Conservation (phyloP, 1,140 invertebrate genomes). For the Drosophila seguyi region DNA sequence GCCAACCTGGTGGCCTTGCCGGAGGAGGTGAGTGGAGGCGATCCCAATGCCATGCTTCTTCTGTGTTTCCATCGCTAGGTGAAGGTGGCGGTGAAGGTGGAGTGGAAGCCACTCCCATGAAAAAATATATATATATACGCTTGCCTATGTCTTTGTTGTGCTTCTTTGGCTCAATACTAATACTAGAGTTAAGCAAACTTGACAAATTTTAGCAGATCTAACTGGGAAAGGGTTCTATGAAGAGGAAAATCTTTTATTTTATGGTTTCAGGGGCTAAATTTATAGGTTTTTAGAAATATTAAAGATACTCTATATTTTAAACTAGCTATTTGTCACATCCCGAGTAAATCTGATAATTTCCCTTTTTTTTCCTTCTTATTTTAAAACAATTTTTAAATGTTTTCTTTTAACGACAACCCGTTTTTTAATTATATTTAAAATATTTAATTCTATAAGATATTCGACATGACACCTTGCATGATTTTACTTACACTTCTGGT, state of each 20-base stretch:
- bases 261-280: neutral
- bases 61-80: conserved; percentile 23
- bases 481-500: neutral
- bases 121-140: conserved; percentile 15
- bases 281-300: neutral
- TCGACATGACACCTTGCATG: neutral
- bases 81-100: neutral
- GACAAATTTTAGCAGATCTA: neutral
- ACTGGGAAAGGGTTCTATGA: conserved; percentile 3
- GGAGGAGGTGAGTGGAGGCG: conserved; percentile 79
- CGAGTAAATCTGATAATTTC: too few relatives aligned
- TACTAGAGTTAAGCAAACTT: conserved; percentile 18
- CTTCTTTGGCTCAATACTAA: conserved; percentile 41
- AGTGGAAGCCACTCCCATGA: neutral
- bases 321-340: too few relatives aligned
- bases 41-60: conserved; percentile 20
- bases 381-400: neutral
- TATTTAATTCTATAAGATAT: neutral
- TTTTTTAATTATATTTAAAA: neutral
- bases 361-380: neutral
- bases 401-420: too few relatives aligned
- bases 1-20: conserved; percentile 79
- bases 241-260: neutral
- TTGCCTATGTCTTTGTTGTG: conserved; percentile 26
- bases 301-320: neutral